Evolutionary conservation across 2,797 vertebrate genomes (phyloP).

Genomic region (Sebastes paucispinis): DNA sequence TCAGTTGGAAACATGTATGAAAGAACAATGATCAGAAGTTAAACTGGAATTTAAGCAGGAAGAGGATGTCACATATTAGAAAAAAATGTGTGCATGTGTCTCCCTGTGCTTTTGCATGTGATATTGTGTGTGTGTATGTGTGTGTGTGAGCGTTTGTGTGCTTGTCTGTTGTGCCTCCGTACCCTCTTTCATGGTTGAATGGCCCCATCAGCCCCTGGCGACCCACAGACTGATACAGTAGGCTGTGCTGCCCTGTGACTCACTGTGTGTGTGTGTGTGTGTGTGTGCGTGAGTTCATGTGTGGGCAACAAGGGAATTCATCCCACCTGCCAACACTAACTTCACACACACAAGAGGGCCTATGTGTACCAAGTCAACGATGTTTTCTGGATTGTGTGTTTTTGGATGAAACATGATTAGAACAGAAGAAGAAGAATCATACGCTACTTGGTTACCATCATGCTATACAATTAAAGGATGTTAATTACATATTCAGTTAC

Average conservation of each 20-base stretch:
- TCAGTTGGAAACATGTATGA: background rate
- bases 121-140: background rate
- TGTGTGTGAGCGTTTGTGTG: slow-evolving; percentile 27
- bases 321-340: slow-evolving; percentile 35
- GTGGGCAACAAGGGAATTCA: slow-evolving; percentile 21
- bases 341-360: background rate
- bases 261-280: slow-evolving; percentile 21
- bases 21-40: background rate
- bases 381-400: too few relatives aligned
- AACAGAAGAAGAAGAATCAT: background rate
- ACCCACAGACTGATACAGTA: slow-evolving; percentile 65
- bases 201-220: slow-evolving; percentile 51
- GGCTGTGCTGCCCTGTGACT: slow-evolving; percentile 56
- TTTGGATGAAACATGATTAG: background rate
- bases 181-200: slow-evolving; percentile 58
- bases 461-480: background rate
- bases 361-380: background rate
- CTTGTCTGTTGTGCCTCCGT: slow-evolving; percentile 47
- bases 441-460: background rate
- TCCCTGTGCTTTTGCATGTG: slow-evolving; percentile 21
- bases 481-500: background rate
- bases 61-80: slow-evolving; percentile 28
- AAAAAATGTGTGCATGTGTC: slow-evolving; percentile 14
- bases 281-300: background rate
- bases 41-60: background rate